Base-by-base conservation (phyloP, 2,888 invertebrate genomes). In the Callyntrura guangdongensis region DNA sequence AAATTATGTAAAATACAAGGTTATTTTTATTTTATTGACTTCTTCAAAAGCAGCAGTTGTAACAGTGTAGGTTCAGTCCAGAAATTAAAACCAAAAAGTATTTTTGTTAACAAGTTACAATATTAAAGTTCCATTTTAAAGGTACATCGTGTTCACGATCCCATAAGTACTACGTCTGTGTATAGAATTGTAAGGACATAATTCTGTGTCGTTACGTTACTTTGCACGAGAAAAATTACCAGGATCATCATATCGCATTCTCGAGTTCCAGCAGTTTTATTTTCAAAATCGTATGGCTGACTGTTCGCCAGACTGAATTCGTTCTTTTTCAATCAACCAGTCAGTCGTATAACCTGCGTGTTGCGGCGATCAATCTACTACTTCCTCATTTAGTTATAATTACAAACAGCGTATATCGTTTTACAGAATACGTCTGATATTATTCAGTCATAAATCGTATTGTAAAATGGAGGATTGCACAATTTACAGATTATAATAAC, bases 81-180 rank as follows among this genome's bases (percentile, higher is more conserved):
- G 27, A 27, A 79, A 79, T 79, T 79, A 72, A 72, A 72, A 72
- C 72, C 72, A 72, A 72, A 45, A 36, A 45, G n/a, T 56, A 5
- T 14, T 53, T 59, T 59, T 79, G 14, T 77, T 77, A 77, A 77
- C 49, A 79, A 59, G 1, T 47, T 74, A 56, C 53, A 56, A 79
- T 36, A 79, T 74, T n/a, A n/a, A 11, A 74, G 11, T 79, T 27
- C 27, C 79, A 79, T 79, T 79, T 56, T 59, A 8, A 47, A 72
- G 72, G 72, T 72, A 72, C 72, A 72, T 72, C 11, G 45, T 47
- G 17, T 47, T 47, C 45, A 61, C 17, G 64, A 72, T 45, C 36
- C 36, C 36, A 36, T 6, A n/a, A n/a, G n/a, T n/a, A 36, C 36
- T 4, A 36, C 3, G 36, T n/a, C n/a, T 59, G 59, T 59, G n/a